Conservation (phyloP, 2,797 vertebrate species). For the Meriones psammophilus region DNA sequence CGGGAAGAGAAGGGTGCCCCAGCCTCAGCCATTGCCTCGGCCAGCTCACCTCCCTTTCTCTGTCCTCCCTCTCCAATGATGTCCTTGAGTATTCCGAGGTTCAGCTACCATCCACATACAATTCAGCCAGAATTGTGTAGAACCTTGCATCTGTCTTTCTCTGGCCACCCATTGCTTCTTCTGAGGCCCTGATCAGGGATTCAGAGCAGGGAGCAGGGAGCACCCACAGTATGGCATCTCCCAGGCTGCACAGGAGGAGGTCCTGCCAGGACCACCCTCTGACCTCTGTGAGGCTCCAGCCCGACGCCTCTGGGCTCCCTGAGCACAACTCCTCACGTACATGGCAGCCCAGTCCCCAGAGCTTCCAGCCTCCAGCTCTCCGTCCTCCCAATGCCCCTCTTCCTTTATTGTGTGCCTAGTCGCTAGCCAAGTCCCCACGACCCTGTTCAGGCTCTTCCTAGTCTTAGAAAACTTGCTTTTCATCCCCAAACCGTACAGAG, state of each 20-base stretch:
- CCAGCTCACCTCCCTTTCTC: not conserved
- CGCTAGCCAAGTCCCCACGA: not conserved
- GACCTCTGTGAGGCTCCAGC: not conserved
- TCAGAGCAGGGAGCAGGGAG: not conserved
- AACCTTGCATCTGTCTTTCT: not conserved
- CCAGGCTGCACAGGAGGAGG: not conserved
- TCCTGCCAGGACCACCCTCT: not conserved
- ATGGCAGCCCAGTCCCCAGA: not conserved
- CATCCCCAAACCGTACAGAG: not conserved
- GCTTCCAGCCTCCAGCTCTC: not conserved
- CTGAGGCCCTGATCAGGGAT: not conserved
- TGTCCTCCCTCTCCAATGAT: not conserved
- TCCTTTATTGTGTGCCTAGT: not conserved
- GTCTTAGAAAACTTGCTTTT: not conserved
- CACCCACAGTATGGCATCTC: too few relatives aligned
- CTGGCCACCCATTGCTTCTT: not conserved
- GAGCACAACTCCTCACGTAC: not conserved
- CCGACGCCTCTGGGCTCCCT: accelerated
- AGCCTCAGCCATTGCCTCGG: not conserved
- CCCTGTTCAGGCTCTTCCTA: not conserved
- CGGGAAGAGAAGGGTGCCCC: too few relatives aligned
- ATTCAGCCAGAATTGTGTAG: not conserved
- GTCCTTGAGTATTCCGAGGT: not conserved
- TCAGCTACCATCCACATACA: not conserved
- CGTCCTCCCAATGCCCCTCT: not conserved